Evolutionary conservation across 1,140 invertebrate genomes (phyloP).

Genomic region (Bombus impatiens): DNA sequence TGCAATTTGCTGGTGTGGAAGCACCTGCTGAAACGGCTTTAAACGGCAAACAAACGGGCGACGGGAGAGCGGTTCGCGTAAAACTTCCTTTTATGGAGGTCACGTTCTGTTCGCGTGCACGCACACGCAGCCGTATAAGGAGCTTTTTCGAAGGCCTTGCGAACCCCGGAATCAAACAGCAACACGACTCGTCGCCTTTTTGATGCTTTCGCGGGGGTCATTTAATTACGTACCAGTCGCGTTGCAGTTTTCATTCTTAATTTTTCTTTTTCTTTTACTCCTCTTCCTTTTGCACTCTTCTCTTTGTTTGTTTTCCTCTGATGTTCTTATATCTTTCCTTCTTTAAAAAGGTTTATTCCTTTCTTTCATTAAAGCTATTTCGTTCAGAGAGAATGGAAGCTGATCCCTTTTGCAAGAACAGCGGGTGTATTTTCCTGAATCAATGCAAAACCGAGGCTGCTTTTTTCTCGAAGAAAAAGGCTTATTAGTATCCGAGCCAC

Average conservation of each 20-base stretch:
- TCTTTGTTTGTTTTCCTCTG: background rate
- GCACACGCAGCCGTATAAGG: constrained; percentile 32
- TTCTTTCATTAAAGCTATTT: background rate
- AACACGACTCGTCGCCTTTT: constrained; percentile 32
- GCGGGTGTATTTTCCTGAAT: no score
- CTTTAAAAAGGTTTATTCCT: background rate
- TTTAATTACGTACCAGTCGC: constrained; percentile 42
- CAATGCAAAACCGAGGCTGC: no score
- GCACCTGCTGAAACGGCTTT: constrained; percentile 50
- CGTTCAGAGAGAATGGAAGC: background rate
- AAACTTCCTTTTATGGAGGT: constrained; percentile 53
- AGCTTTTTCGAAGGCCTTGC: constrained; percentile 41
- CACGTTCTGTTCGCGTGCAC: constrained; percentile 16
- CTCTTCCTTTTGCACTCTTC: background rate
- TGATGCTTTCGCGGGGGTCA: constrained; percentile 14
- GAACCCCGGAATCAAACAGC: constrained; percentile 34
- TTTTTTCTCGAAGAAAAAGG: no score
- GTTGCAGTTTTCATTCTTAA: background rate
- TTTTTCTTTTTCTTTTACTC: no score
- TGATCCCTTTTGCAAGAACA: no score
- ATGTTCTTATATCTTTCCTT: background rate
- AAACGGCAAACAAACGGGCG: constrained; percentile 41
- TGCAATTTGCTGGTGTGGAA: constrained; percentile 32
- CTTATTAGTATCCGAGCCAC: no score
- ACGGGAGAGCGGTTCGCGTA: constrained; percentile 12